Conservation (phyloP, 2,888 invertebrate genomes). For the Atrina japonica region DNA sequence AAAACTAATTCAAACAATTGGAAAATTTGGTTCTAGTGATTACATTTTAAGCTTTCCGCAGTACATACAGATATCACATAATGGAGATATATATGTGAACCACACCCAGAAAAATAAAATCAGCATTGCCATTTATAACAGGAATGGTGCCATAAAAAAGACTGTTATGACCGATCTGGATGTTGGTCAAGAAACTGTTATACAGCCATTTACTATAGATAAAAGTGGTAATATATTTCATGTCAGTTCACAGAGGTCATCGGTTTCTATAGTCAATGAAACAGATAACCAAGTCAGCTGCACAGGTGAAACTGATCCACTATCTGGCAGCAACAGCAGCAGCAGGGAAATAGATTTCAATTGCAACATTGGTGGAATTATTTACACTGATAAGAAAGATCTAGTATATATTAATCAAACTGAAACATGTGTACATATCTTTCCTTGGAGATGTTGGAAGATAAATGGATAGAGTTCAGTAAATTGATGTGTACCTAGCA, state of each 20-base stretch:
- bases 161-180: slow-evolving; percentile 6
- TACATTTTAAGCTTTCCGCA: slow-evolving; percentile 24
- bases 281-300: too few species aligned
- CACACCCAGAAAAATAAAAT: slow-evolving; percentile 19
- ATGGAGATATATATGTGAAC: slow-evolving; percentile 31
- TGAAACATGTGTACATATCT: slow-evolving; percentile 18
- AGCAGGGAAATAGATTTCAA: too few species aligned
- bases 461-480: neutral
- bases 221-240: slow-evolving; percentile 2
- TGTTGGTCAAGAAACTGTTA: neutral
- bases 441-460: slow-evolving; percentile 6
- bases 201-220: slow-evolving; percentile 12
- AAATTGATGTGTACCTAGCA: neutral
- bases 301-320: too few species aligned
- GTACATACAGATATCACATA: slow-evolving; percentile 21
- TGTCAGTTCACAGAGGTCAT: too few species aligned
- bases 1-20: slow-evolving; percentile 38
- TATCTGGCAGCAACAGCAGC: too few species aligned
- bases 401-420: slow-evolving; percentile 28
- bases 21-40: slow-evolving; percentile 33
- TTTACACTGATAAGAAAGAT: slow-evolving; percentile 13
- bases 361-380: slow-evolving; percentile 16
- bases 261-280: too few species aligned
- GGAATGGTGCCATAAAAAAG: slow-evolving; percentile 10
- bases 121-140: slow-evolving; percentile 21